Conservation (phyloP, 2,113 vertebrate genomes). For the Vombatus ursinus region DNA sequence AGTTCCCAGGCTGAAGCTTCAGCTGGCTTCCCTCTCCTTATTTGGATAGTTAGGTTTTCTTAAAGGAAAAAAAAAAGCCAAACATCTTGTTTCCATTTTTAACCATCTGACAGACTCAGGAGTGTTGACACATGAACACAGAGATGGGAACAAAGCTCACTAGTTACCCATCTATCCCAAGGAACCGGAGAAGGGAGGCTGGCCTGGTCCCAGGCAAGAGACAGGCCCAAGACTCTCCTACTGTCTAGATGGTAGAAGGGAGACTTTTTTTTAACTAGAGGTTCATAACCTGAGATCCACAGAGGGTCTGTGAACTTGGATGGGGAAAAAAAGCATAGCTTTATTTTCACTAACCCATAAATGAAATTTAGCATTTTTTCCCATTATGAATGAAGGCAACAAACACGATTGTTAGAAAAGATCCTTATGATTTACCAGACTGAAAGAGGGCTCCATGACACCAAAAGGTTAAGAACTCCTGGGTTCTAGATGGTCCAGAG, state of each 20-base stretch:
- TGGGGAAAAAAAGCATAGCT: neutral
- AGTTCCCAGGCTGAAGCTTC: constrained; percentile 76
- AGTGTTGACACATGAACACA: constrained; percentile 71
- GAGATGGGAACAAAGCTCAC: constrained; percentile 60
- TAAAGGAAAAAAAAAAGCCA: constrained; percentile 78
- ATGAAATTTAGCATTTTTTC: neutral
- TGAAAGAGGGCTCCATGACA: neutral
- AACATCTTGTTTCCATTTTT: constrained; percentile 87
- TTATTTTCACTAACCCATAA: neutral
- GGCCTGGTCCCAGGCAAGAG: neutral
- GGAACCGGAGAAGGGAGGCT: neutral
- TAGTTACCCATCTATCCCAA: neutral
- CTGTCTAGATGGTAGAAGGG: neutral
- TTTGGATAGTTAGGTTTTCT: constrained; percentile 90
- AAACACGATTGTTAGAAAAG: neutral
- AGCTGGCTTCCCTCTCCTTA: constrained; percentile 84
- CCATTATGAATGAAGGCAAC: neutral
- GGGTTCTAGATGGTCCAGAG: neutral
- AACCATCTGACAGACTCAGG: constrained; percentile 83
- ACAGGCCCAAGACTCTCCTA: neutral
- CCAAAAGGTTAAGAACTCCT: neutral
- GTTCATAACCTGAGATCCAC: neutral
- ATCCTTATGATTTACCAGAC: neutral
- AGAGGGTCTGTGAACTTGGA: neutral
- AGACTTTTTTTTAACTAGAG: neutral